Evolutionary conservation across 1,140 invertebrate genomes (phyloP), one percentile per base, ranked within the genome.

Genomic region (Cotesia vestalis): DNA sequence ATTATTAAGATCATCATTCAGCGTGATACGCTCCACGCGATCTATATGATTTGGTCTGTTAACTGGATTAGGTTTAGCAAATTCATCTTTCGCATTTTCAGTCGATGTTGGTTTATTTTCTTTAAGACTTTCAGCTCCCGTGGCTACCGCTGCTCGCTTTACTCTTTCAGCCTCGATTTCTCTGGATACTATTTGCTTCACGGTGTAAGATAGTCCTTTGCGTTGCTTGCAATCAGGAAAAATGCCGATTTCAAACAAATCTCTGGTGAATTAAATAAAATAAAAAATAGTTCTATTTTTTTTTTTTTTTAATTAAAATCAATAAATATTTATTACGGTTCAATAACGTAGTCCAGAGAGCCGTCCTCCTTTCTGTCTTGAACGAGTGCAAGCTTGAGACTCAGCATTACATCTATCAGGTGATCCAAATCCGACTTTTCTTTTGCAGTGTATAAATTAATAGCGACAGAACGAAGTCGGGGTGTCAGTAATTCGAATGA

Each of bases 361-460:
- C 95, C 95, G 75, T 97, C 95, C 0, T 84, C 75, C 4, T 88
- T 89, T 60, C 92, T 91, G 69, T 95, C 92, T 85, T 98, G 96
- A 1, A 91, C 87, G 84, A 96, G 97, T 20, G 91, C 93, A 64
- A 99, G 86, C 73, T 95, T 96, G 82, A 96, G 95, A 80, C 95
- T 92, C 46, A 96, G 90, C 94, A 98, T 95, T 0, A 94, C 89
- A 69, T 91, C 88, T 1, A 98, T 91, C n/a, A 96, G 90, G 27
- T 91, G 85, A 0, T 84, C 79, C 11, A 98, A 81, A 57, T 92
- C 90, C 17, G 88, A 86, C 75, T 93, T 94, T 85, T 98, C 97
- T 76, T 88, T 86, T 55, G 90, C 81, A 52, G 90, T 93, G 83
- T 94, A 96, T 60, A 97, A 83, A 88, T 96, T 91, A 11, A 90